These are phyloP conservation scores for Channallabes apus DNA, from an alignment of 2,797 vertebrate species.

Conservation along the genomic window DNA sequence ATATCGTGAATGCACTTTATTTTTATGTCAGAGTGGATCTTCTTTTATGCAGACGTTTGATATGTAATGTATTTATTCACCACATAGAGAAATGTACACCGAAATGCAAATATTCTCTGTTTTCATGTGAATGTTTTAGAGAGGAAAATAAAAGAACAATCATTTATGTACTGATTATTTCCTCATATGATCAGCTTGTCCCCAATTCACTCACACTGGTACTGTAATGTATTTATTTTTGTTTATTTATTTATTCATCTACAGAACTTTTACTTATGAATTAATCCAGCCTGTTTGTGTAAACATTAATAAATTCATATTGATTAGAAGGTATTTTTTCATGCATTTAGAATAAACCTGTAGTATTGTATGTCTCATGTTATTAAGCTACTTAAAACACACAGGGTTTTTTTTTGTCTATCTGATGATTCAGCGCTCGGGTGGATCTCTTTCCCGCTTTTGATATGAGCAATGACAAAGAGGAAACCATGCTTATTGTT, in stretches of 20 bases:
- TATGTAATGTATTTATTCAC: constrained; percentile 60
- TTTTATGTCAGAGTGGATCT: constrained; percentile 58
- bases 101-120: constrained; percentile 42
- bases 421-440: not conserved
- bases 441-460: not conserved
- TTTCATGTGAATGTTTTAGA: constrained; percentile 37
- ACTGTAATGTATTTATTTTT: constrained; percentile 51
- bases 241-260: constrained; percentile 65
- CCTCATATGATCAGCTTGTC: constrained; percentile 22
- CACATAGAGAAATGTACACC: constrained; percentile 56
- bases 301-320: constrained; percentile 58
- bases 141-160: constrained; percentile 21
- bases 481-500: not conserved
- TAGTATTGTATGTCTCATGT: not conserved
- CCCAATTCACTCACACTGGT: constrained; percentile 61
- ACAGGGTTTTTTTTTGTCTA: not conserved
- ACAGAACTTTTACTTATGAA: constrained; percentile 71
- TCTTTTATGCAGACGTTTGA: constrained; percentile 60
- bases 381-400: not conserved
- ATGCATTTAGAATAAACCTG: not conserved
- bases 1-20: constrained; percentile 77
- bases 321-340: not conserved
- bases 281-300: constrained; percentile 68
- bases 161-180: constrained; percentile 21
- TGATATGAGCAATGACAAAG: not conserved